These are phyloP conservation scores for Scomber scombrus DNA, from an alignment of 2,113 vertebrate genomes.

Conservation along the genomic window DNA sequence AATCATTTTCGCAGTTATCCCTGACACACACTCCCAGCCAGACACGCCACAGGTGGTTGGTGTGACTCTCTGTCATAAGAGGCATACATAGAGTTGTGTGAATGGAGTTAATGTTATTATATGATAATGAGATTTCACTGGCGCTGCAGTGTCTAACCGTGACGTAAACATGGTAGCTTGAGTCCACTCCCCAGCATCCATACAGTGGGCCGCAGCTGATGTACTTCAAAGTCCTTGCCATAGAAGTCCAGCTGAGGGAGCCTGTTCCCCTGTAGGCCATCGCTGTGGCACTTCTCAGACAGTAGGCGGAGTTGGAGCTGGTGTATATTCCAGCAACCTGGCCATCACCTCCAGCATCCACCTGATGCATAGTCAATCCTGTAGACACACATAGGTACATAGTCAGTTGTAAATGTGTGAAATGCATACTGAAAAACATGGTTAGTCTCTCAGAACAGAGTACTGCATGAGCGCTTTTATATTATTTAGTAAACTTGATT, in stretches of 20 bases:
- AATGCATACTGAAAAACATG: too few species aligned
- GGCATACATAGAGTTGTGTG: neutral
- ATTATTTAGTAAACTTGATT: too few species aligned
- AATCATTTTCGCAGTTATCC: neutral
- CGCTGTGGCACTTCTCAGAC: neutral
- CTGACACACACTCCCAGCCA: rapidly evolving
- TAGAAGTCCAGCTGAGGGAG: rapidly evolving
- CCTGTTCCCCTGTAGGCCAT: rapidly evolving
- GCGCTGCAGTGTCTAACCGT: slow-evolving; percentile 14
- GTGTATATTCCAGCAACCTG: neutral
- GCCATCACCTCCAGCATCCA: slow-evolving; percentile 47
- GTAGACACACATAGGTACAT: neutral
- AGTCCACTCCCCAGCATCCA: slow-evolving; percentile 49
- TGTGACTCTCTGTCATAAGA: neutral
- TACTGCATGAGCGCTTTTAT: too few species aligned
- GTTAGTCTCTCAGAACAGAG: too few species aligned
- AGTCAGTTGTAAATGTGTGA: too few species aligned
- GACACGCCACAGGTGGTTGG: neutral
- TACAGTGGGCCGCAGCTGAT: slow-evolving; percentile 21
- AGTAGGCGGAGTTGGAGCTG: rapidly evolving
- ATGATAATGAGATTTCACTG: neutral
- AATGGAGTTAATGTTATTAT: too few species aligned
- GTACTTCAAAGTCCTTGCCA: neutral
- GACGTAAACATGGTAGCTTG: rapidly evolving
- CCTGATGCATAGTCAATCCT: neutral